These are phyloP conservation scores for Ivindomyrus marchei DNA, from an alignment of 2,113 vertebrate genomes.

Conservation along the genomic window DNA sequence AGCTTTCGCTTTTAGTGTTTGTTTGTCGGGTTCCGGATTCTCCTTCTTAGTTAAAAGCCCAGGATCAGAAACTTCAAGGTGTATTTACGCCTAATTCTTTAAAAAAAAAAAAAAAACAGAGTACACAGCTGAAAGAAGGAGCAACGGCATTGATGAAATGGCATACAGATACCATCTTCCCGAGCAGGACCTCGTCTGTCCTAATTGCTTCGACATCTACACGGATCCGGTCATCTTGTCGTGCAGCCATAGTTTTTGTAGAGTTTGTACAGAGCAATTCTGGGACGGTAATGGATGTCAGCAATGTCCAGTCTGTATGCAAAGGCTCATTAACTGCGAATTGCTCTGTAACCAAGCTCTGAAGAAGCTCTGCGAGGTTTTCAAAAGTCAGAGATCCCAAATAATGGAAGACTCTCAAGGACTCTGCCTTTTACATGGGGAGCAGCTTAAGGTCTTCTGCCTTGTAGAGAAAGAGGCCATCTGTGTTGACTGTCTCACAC, in stretches of 20 bases:
- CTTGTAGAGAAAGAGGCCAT: neutral
- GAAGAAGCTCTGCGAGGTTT: constrained; percentile 31
- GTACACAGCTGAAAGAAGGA: neutral
- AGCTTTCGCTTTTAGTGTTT: neutral
- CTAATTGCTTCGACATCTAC: constrained; percentile 32
- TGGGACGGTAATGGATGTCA: constrained; percentile 12
- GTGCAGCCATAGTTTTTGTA: constrained; percentile 33
- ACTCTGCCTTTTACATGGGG: constrained; percentile 18
- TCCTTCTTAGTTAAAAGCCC: neutral
- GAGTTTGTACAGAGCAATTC: constrained; percentile 13
- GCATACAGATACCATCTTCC: neutral
- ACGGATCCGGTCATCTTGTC: constrained; percentile 28
- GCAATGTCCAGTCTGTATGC: constrained; percentile 26
- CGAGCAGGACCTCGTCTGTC: constrained; percentile 27
- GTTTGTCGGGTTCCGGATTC: neutral
- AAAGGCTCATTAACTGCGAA: neutral
- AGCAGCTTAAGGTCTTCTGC: constrained; percentile 28
- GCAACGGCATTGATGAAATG: neutral
- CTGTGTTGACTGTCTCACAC: constrained; percentile 7
- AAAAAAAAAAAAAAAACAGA: neutral
- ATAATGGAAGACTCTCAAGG: neutral
- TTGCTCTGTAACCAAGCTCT: constrained; percentile 23
- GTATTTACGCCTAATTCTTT: neutral
- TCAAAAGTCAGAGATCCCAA: neutral
- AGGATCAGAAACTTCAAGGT: neutral